Conservation (phyloP, 35 echinoderm and acorn worm species). For the Heliocidaris tuberculata region DNA sequence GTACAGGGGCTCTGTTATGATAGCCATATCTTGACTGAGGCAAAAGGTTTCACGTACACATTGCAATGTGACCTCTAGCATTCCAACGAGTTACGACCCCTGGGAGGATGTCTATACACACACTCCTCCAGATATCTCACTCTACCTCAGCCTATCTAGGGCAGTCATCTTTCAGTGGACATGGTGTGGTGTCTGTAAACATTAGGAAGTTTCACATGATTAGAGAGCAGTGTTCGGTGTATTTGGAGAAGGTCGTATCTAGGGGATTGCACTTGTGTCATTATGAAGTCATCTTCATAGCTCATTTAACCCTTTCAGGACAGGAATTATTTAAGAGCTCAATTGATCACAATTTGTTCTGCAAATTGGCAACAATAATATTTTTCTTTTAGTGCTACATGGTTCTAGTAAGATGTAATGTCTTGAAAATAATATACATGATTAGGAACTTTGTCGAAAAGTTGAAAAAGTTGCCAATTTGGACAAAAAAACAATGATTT, state of each 20-base stretch:
- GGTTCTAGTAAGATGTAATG: too few species aligned
- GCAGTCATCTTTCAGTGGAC: background rate
- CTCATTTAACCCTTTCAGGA: too few species aligned
- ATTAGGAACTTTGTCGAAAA: too few species aligned
- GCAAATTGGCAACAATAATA: too few species aligned
- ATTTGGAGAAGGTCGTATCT: background rate
- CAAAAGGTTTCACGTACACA: background rate
- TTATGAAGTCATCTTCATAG: background rate
- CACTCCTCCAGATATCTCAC: background rate
- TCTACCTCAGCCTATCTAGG: background rate
- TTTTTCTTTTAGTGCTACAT: too few species aligned
- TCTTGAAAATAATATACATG: too few species aligned
- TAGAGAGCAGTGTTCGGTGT: background rate
- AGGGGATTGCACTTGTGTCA: background rate
- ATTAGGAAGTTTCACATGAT: background rate
- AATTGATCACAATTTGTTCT: too few species aligned
- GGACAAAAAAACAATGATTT: too few species aligned
- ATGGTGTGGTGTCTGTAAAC: background rate
- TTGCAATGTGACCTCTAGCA: constrained; percentile 7
- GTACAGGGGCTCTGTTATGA: background rate
- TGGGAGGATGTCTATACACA: background rate
- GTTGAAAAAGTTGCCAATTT: too few species aligned
- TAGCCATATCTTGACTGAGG: background rate
- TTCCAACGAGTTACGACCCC: background rate
- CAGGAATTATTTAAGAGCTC: too few species aligned